These are phyloP conservation scores for Mechanitis messenoides DNA, from an alignment of 2,888 invertebrate genomes.

Conservation along the genomic window DNA sequence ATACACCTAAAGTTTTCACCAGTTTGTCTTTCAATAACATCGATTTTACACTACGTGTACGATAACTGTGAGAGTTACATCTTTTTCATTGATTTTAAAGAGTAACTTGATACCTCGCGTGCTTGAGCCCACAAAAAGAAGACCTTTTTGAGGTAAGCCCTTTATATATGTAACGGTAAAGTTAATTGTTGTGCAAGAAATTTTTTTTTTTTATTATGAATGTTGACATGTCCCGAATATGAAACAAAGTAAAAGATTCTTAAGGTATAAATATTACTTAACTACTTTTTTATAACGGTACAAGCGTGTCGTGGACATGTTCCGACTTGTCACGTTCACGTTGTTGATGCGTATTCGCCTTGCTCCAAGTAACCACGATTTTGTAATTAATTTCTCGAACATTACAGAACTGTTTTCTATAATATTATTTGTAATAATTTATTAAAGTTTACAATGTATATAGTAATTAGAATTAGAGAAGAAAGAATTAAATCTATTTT, in stretches of 20 bases:
- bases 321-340: conserved; percentile 27
- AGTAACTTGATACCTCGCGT: conserved; percentile 31
- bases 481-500: not conserved
- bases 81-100: conserved; percentile 37
- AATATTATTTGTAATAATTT: not conserved
- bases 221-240: not conserved
- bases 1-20: conserved; percentile 12
- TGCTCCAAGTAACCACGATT: conserved; percentile 6
- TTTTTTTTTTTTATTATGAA: not conserved
- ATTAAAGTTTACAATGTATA: conserved; percentile 11
- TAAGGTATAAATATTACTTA: conserved; percentile 4
- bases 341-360: conserved; percentile 17
- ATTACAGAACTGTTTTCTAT: not conserved
- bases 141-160: conserved; percentile 33
- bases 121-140: conserved; percentile 27
- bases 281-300: not conserved
- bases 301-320: conserved; percentile 21
- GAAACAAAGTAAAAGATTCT: not conserved
- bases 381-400: conserved; percentile 19
- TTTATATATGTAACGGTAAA: not conserved
- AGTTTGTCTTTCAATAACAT: not conserved
- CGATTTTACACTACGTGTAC: not conserved
- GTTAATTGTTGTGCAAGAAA: not conserved
- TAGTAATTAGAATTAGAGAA: conserved; percentile 21
- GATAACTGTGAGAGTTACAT: conserved; percentile 27